These are phyloP conservation scores for Pachymerium ferrugineum DNA, from an alignment of 2,888 invertebrate species.

Conservation along the genomic window DNA sequence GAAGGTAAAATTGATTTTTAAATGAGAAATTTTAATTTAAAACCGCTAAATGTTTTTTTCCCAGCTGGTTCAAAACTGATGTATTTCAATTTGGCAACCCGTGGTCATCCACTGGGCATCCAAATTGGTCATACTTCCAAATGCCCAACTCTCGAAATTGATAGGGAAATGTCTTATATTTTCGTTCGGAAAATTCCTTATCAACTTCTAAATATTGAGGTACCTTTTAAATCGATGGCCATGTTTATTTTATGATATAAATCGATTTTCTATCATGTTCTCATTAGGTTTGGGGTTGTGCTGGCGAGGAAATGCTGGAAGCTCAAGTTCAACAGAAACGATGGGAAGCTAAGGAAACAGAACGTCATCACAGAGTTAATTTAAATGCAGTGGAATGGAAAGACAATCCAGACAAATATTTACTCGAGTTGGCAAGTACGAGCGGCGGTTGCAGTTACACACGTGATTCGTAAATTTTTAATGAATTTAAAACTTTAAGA, in stretches of 20 bases:
- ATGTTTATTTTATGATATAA: neutral
- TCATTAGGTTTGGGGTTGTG: conserved; percentile 52
- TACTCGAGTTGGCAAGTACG: conserved; percentile 67
- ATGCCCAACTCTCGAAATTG: conserved; percentile 65
- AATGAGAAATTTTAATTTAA: neutral
- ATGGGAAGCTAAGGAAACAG: conserved; percentile 84
- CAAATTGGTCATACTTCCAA: conserved; percentile 75
- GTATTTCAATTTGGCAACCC: conserved; percentile 73
- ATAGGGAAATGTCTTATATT: conserved; percentile 67
- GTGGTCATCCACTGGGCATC: conserved; percentile 78
- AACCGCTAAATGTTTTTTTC: neutral
- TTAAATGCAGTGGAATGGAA: conserved; percentile 86
- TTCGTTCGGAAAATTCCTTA: conserved; percentile 64
- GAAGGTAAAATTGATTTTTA: conserved; percentile 46
- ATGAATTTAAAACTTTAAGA: neutral
- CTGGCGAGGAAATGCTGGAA: conserved; percentile 51
- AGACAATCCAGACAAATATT: conserved; percentile 89
- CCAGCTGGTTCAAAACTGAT: conserved; percentile 64
- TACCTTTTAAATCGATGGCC: conserved; percentile 43
- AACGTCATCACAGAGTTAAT: conserved; percentile 65
- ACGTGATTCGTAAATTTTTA: neutral
- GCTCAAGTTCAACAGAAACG: conserved; percentile 82
- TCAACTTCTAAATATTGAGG: conserved; percentile 60
- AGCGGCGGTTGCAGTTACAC: neutral
- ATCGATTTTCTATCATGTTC: neutral